Evolutionary conservation across 2,113 vertebrate genomes (phyloP).

Genomic region (Odocoileus virginianus): DNA sequence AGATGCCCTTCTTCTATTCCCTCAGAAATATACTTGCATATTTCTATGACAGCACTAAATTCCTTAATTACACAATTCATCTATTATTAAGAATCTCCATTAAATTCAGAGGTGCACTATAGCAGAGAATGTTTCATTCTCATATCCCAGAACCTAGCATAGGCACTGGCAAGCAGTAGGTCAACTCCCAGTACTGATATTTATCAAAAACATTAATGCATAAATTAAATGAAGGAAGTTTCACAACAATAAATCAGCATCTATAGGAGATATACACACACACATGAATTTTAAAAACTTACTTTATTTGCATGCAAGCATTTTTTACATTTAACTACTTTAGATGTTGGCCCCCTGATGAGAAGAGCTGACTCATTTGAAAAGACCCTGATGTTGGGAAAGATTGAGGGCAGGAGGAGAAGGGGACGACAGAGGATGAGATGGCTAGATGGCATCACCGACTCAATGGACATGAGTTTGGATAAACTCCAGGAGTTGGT

Average conservation of each 20-base stretch:
- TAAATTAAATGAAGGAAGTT: not conserved
- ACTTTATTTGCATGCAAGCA: not conserved
- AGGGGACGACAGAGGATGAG: not conserved
- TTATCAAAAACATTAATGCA: not conserved
- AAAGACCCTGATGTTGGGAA: not conserved
- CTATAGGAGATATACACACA: not conserved
- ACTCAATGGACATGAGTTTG: not conserved
- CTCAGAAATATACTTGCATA: not conserved
- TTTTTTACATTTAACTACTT: not conserved
- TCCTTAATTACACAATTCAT: not conserved
- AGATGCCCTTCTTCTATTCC: not conserved
- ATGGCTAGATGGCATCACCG: not conserved
- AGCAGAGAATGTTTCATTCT: not conserved
- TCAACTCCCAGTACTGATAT: not conserved
- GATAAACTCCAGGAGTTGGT: not conserved
- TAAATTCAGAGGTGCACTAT: not conserved
- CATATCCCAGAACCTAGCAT: not conserved
- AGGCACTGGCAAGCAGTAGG: rapidly evolving
- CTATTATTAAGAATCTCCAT: not conserved
- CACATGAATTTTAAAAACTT: not conserved
- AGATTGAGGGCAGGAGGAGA: not conserved
- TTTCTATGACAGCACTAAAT: not conserved
- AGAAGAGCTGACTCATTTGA: not conserved
- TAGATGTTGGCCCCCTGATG: not conserved
- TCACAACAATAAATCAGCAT: not conserved